These are phyloP conservation scores for Ailuropoda melanoleuca DNA, from an alignment of 2,113 vertebrate species.

Conservation along the genomic window DNA sequence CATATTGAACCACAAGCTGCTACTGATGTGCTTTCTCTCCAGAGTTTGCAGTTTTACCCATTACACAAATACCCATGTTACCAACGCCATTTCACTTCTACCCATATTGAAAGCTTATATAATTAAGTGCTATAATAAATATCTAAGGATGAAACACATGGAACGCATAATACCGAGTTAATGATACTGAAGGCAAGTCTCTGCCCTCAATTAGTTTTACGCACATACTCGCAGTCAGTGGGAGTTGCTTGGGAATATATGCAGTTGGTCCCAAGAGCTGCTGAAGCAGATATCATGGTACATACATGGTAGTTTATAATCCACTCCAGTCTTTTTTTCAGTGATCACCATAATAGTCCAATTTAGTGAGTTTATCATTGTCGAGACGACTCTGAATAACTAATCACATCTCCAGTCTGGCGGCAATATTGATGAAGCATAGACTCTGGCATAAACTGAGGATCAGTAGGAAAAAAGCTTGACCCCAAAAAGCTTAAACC, in stretches of 20 bases:
- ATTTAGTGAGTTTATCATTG: background rate
- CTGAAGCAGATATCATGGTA: background rate
- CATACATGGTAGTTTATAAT: background rate
- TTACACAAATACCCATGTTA: background rate
- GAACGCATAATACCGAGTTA: background rate
- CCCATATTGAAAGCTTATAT: slow-evolving; percentile 31
- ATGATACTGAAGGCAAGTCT: slow-evolving; percentile 33
- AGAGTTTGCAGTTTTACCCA: background rate
- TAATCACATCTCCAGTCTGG: background rate
- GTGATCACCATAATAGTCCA: background rate
- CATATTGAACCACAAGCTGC: background rate
- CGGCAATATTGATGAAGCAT: background rate
- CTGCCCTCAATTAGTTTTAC: background rate
- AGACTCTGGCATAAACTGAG: background rate
- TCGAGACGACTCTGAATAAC: background rate
- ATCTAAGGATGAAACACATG: background rate
- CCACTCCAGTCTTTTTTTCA: background rate
- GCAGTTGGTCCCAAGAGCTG: background rate
- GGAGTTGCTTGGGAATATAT: background rate
- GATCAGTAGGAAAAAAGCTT: background rate
- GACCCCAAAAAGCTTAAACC: background rate
- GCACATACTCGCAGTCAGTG: background rate
- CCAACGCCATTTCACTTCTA: background rate
- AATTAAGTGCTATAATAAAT: slow-evolving; percentile 53
- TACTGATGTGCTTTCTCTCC: background rate